These are phyloP conservation scores for Leptinotarsa lineolata DNA, from an alignment of 1,140 invertebrate species.

Conservation along the genomic window DNA sequence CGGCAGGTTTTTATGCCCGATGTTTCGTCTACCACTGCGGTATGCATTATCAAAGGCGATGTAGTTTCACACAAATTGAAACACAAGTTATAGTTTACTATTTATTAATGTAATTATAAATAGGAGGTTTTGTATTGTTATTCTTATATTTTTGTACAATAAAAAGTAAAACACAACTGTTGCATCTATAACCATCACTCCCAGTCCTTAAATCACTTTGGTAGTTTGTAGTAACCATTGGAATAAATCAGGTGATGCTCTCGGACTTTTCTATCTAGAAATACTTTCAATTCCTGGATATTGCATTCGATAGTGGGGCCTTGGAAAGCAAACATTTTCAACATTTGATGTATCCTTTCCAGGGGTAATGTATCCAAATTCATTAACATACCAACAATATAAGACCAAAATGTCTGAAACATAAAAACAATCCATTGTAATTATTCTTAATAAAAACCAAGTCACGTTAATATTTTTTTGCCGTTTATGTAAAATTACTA, in stretches of 20 bases:
- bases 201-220: conserved; percentile 60
- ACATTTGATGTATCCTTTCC: conserved; percentile 94
- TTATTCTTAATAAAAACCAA: too few species aligned
- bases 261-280: conserved; percentile 90
- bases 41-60: too few species aligned
- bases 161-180: not conserved
- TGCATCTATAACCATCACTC: not conserved
- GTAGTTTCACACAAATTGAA: too few species aligned
- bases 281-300: conserved; percentile 83
- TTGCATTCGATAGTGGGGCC: conserved; percentile 86
- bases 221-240: conserved; percentile 85
- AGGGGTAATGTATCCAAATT: conserved; percentile 92
- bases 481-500: too few species aligned
- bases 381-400: conserved; percentile 95
- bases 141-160: not conserved
- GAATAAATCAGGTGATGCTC: conserved; percentile 85
- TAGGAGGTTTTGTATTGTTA: not conserved
- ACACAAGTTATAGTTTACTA: not conserved
- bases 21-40: too few species aligned
- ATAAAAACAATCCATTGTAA: conserved; percentile 26
- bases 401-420: conserved; percentile 87
- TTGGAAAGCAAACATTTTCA: conserved; percentile 94
- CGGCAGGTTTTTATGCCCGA: too few species aligned
- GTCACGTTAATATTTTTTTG: too few species aligned
- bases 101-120: not conserved